Evolutionary conservation across 2,797 vertebrate species (phyloP).

Genomic region (Oryzias sinensis): DNA sequence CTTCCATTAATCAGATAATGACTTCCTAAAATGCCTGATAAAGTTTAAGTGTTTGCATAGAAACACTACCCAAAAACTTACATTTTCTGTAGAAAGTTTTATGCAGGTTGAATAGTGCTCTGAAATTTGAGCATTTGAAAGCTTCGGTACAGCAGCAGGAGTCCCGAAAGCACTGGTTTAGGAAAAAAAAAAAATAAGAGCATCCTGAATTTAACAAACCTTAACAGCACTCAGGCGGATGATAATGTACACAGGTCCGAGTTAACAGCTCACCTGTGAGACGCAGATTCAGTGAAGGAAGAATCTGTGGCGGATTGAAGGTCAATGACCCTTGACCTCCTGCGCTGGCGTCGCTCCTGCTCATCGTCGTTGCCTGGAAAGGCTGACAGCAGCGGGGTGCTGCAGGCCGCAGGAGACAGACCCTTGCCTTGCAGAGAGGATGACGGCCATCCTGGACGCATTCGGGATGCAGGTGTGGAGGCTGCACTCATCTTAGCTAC

Average conservation of each 20-base stretch:
- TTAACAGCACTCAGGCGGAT: neutral
- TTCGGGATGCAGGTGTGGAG: constrained; percentile 70
- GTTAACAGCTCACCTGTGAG: constrained; percentile 60
- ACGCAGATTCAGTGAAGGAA: constrained; percentile 75
- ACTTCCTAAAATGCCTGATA: neutral
- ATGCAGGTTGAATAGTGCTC: constrained; percentile 97
- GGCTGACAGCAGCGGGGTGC: constrained; percentile 78
- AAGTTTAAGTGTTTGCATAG: neutral
- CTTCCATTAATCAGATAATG: neutral
- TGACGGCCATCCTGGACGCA: constrained; percentile 62
- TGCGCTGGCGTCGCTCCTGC: constrained; percentile 84
- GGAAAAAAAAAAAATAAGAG: constrained; percentile 10
- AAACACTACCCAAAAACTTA: constrained; percentile 67
- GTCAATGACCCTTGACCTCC: constrained; percentile 84
- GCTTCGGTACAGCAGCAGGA: constrained; percentile 76
- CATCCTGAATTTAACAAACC: too few relatives aligned
- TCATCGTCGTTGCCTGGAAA: constrained; percentile 91
- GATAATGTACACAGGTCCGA: neutral
- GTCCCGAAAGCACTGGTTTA: constrained; percentile 72
- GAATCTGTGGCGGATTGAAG: constrained; percentile 74
- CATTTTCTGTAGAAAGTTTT: constrained; percentile 93
- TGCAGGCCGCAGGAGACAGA: constrained; percentile 69
- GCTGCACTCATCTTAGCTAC: constrained; percentile 71
- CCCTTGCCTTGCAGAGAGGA: constrained; percentile 60
- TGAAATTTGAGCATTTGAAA: constrained; percentile 88